Evolutionary conservation across 2,797 vertebrate genomes (phyloP).

Genomic region (Alfaro cultratus): DNA sequence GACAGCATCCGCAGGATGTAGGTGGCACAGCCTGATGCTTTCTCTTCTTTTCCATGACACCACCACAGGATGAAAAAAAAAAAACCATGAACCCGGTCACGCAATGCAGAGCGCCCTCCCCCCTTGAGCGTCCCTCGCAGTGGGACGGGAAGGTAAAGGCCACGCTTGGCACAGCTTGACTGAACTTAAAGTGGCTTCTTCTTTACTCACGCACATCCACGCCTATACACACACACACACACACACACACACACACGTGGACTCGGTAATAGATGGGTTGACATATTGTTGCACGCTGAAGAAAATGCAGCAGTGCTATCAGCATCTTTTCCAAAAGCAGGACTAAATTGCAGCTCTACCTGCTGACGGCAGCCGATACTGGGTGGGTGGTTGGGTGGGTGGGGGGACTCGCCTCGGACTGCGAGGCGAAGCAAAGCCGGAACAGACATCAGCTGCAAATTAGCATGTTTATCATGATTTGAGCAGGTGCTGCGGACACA

Average conservation of each 20-base stretch:
- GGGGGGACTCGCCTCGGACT: slow-evolving; percentile 50
- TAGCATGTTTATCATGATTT: slow-evolving; percentile 70
- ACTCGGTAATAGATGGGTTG: slow-evolving; percentile 38
- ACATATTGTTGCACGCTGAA: slow-evolving; percentile 39
- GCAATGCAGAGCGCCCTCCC: slow-evolving; percentile 37
- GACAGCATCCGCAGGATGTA: slow-evolving; percentile 33
- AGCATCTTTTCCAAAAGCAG: slow-evolving; percentile 53
- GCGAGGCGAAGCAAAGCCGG: slow-evolving; percentile 40
- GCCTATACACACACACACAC: slow-evolving; percentile 14
- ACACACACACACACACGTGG: slow-evolving; percentile 13
- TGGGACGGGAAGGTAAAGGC: slow-evolving; percentile 58
- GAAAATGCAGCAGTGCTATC: slow-evolving; percentile 53
- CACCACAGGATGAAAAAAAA: slow-evolving; percentile 7
- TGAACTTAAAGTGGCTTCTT: slow-evolving; percentile 58
- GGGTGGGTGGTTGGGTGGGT: too few relatives aligned
- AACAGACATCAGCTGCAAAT: slow-evolving; percentile 65
- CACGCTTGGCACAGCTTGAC: slow-evolving; percentile 55
- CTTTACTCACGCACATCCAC: slow-evolving; percentile 17
- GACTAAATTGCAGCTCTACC: slow-evolving; percentile 47
- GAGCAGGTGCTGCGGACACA: slow-evolving; percentile 46
- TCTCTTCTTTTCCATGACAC: slow-evolving; percentile 38
- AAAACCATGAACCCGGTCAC: slow-evolving; percentile 59
- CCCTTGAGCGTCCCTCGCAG: slow-evolving; percentile 38
- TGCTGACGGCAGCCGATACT: slow-evolving; percentile 67
- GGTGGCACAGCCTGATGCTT: slow-evolving; percentile 29